phyloP scores from a whole-genome alignment of 1,140 invertebrate species.

The Pseudobourletiella spinata region DNA sequence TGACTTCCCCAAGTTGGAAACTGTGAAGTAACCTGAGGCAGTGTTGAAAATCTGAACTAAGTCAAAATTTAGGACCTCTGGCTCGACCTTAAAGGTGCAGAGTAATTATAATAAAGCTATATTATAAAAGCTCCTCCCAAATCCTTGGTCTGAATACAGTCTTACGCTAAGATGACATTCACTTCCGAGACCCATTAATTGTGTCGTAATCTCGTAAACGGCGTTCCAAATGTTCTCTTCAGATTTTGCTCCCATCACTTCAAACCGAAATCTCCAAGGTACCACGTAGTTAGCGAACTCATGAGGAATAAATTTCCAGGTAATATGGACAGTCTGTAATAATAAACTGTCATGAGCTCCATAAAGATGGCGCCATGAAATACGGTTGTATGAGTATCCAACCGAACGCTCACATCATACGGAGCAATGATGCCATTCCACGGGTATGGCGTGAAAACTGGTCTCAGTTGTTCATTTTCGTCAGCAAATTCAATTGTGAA shows the following conservation, averaged over 20 bases:
- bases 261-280: slow-evolving; percentile 5
- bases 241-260: neutral
- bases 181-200: neutral
- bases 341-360: too few relatives aligned
- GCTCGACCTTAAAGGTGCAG: neutral
- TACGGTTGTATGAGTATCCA: too few relatives aligned
- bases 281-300: neutral
- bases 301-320: slow-evolving; percentile 12
- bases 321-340: slow-evolving; percentile 1
- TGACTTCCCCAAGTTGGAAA: slow-evolving; percentile 5
- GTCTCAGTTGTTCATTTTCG: neutral
- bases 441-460: slow-evolving; percentile 8
- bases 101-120: too few relatives aligned
- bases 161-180: too few relatives aligned
- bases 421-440: slow-evolving; percentile 6
- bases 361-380: too few relatives aligned
- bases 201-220: neutral
- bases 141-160: too few relatives aligned
- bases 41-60: slow-evolving; percentile 9
- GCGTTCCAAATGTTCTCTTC: slow-evolving; percentile 1
- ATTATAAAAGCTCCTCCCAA: too few relatives aligned
- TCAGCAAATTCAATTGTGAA: neutral
- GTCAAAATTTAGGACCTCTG: slow-evolving; percentile 5
- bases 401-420: slow-evolving; percentile 7
- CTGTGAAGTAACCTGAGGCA: slow-evolving; percentile 1